Percentiles rank a stretch among this genome's conserved stretches.
Conservation (phyloP, 2,797 vertebrate genomes). For the Argyrosomus regius region DNA sequence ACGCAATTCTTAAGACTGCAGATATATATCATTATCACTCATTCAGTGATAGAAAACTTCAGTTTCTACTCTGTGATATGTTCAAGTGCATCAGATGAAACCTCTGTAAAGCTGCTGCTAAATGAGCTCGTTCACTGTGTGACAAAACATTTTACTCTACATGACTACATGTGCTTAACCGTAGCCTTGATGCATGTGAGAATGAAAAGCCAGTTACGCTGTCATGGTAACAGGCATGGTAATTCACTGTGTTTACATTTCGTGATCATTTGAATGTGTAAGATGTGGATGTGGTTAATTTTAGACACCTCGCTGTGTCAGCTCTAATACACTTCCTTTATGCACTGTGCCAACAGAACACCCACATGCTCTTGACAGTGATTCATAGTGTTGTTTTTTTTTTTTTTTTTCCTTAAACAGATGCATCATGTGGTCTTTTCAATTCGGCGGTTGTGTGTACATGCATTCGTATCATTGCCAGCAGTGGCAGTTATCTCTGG, state of each 20-base stretch:
- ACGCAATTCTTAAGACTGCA: too few species aligned
- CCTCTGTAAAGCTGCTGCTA: not conserved
- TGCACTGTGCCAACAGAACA: slow-evolving; percentile 11
- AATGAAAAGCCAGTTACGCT: not conserved
- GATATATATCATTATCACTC: too few species aligned
- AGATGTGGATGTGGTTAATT: slow-evolving; percentile 21
- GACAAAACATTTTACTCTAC: not conserved
- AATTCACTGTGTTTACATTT: not conserved
- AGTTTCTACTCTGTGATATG: not conserved
- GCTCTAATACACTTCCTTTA: not conserved
- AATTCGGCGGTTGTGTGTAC: slow-evolving; percentile 23
- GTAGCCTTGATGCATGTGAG: not conserved
- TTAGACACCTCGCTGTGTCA: slow-evolving; percentile 7
- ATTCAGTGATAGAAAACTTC: not conserved
- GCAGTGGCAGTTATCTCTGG: slow-evolving; percentile 13
- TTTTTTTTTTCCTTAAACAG: slow-evolving; percentile 1
- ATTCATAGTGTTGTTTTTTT: slow-evolving; percentile 6
- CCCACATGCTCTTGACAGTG: slow-evolving; percentile 19
- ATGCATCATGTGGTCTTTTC: slow-evolving; percentile 18
- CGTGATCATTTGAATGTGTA: slow-evolving; percentile 1
- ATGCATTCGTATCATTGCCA: not conserved
- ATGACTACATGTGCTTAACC: not conserved
- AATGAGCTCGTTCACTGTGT: not conserved
- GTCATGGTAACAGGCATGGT: too few species aligned
- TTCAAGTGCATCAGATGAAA: not conserved